Evolutionary conservation across 1,140 invertebrate genomes (phyloP).

Genomic region (Pseudomyrmex pallidus): DNA sequence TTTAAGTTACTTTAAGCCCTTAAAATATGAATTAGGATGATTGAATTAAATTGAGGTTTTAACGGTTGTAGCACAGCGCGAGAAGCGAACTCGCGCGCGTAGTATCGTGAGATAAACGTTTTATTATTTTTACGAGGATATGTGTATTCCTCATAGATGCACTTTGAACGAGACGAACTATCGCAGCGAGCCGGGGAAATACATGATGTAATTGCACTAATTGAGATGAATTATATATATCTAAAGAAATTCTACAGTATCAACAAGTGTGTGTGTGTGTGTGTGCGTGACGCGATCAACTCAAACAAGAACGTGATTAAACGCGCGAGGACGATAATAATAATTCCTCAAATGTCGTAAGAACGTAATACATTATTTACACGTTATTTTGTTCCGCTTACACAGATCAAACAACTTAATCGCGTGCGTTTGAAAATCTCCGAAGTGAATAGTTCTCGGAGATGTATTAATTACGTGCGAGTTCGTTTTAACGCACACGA

Average conservation of each 20-base stretch:
- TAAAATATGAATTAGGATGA: constrained; percentile 54
- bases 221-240: neutral
- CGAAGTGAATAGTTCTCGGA: too few relatives aligned
- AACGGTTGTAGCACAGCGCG: neutral
- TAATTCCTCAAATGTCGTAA: too few relatives aligned
- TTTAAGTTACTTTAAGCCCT: constrained; percentile 59
- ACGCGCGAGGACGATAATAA: too few relatives aligned
- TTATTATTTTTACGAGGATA: neutral
- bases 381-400: too few relatives aligned
- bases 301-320: too few relatives aligned
- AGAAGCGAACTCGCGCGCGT: too few relatives aligned
- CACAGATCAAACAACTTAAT: too few relatives aligned
- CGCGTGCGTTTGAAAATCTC: too few relatives aligned
- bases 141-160: neutral
- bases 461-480: too few relatives aligned
- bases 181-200: neutral
- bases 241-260: neutral
- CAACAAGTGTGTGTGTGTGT: neutral
- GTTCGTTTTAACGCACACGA: too few relatives aligned
- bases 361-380: too few relatives aligned
- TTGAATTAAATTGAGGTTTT: constrained; percentile 63
- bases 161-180: neutral
- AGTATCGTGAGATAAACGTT: neutral
- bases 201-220: constrained; percentile 3
- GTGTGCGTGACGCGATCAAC: too few relatives aligned